Evolutionary conservation across 2,888 invertebrate species (phyloP).

Genomic region (Melanophora roralis): DNA sequence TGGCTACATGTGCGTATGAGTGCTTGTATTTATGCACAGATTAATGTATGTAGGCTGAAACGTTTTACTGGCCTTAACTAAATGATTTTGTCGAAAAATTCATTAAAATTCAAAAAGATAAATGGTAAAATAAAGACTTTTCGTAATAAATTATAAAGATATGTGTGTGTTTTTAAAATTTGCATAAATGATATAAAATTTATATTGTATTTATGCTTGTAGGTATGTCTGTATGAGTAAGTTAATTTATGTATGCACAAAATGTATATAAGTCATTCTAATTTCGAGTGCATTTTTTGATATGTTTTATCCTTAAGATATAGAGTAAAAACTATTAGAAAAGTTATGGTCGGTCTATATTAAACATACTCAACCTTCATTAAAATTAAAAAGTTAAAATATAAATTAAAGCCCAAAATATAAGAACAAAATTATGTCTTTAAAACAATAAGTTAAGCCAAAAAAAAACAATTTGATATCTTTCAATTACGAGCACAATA

Average conservation of each 20-base stretch:
- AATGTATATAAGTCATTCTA: background rate
- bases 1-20: background rate
- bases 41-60: conserved; percentile 42
- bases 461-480: too few relatives aligned
- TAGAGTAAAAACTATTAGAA: too few relatives aligned
- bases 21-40: conserved; percentile 8
- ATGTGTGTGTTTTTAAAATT: conserved; percentile 49
- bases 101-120: conserved; percentile 46
- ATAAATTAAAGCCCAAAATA: too few relatives aligned
- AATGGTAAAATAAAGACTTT: conserved; percentile 50
- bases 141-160: conserved; percentile 56
- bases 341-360: too few relatives aligned
- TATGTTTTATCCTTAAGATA: too few relatives aligned
- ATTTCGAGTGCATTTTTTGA: too few relatives aligned
- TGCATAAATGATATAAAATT: conserved; percentile 52
- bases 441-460: too few relatives aligned
- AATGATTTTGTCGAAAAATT: conserved; percentile 50
- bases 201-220: too few relatives aligned
- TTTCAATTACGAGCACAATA: too few relatives aligned
- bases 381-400: too few relatives aligned
- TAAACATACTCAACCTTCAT: too few relatives aligned
- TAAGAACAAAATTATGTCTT: too few relatives aligned
- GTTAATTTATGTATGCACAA: background rate
- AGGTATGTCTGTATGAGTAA: background rate
- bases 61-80: conserved; percentile 45